A percentile compares a stretch with the other conserved stretches of the same genome.
Evolutionary conservation across 2,797 vertebrate genomes (phyloP).

Genomic region (Gobio occitaniae): DNA sequence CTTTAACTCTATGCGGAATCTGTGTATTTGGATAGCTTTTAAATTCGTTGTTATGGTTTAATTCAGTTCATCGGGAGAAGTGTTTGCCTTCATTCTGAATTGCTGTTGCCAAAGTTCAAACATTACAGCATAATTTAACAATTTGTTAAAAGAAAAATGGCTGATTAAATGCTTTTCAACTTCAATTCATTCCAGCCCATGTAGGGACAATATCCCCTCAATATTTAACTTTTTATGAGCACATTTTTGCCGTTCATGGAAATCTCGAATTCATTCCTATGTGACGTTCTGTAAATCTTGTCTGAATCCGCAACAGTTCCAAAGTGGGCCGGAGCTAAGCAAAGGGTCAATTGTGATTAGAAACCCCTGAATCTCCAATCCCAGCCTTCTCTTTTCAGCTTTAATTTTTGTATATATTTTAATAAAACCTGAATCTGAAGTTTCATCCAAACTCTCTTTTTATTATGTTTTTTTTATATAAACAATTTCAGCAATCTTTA

Average conservation of each 20-base stretch:
- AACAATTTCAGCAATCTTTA: conserved; percentile 67
- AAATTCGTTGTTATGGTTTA: neutral
- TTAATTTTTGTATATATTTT: conserved; percentile 78
- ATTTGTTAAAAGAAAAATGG: neutral
- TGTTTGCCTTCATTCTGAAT: neutral
- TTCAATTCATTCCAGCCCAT: neutral
- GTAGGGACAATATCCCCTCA: neutral
- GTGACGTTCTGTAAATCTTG: neutral
- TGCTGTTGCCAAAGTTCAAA: neutral
- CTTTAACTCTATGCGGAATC: neutral
- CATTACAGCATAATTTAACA: neutral
- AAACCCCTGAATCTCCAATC: neutral
- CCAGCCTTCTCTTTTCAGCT: conserved; percentile 57
- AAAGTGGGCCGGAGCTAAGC: neutral
- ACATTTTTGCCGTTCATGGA: neutral
- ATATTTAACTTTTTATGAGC: neutral
- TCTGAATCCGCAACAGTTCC: neutral
- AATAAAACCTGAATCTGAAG: conserved; percentile 60
- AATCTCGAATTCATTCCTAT: conserved; percentile 11
- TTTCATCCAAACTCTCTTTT: conserved; percentile 57
- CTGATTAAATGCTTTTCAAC: neutral
- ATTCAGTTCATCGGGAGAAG: neutral
- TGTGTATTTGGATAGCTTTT: neutral
- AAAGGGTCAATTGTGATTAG: neutral
- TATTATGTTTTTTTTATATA: conserved; percentile 76